A percentile compares a stretch with the other conserved stretches of the same genome.
phyloP scores from a whole-genome alignment of 2,113 vertebrate species.

The Callaeas wilsoni region DNA sequence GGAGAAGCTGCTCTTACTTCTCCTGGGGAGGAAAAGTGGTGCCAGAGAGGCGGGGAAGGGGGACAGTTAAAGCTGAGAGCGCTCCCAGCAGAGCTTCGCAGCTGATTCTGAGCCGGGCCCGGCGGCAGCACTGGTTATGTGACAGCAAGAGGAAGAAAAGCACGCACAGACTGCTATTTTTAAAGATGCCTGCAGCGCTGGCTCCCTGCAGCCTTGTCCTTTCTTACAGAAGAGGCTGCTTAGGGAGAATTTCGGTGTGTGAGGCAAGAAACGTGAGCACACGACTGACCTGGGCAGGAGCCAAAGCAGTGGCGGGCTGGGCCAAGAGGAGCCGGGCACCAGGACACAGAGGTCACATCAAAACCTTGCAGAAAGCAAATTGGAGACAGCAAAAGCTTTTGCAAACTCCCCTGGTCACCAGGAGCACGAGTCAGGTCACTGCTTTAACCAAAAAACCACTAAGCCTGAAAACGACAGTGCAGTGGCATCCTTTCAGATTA shows the following conservation, averaged over 20 bases:
- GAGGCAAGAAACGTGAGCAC: neutral
- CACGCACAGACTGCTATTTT: neutral
- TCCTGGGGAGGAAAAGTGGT: neutral
- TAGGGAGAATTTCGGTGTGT: neutral
- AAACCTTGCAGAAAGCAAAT: neutral
- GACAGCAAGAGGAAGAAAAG: neutral
- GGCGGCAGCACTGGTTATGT: neutral
- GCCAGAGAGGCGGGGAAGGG: neutral
- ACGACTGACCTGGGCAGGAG: neutral
- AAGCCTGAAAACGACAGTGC: neutral
- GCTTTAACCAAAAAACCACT: neutral
- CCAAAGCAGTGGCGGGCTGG: neutral
- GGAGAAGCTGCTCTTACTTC: neutral
- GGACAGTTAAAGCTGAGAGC: neutral
- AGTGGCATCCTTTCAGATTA: neutral
- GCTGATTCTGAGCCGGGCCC: neutral
- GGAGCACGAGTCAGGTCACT: neutral
- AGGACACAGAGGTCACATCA: neutral
- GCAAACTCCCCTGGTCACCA: neutral
- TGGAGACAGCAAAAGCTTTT: neutral
- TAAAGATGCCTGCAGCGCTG: neutral
- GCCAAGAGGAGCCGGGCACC: neutral
- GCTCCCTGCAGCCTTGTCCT: neutral
- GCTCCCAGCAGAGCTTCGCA: neutral
- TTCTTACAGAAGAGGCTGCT: neutral